These are phyloP conservation scores for Gymnocephalus cernua DNA, from an alignment of 2,113 vertebrate species.

Conservation along the genomic window DNA sequence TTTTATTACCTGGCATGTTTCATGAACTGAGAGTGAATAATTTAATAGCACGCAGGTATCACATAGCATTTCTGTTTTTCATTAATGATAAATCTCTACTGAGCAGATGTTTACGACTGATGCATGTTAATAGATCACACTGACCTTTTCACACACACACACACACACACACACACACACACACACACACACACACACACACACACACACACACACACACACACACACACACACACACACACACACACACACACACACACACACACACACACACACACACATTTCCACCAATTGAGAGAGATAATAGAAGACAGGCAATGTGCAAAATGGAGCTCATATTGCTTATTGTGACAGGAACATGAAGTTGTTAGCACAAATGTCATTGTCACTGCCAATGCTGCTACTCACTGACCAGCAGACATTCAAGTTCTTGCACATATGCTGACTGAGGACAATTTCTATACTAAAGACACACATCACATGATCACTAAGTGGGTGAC, in stretches of 20 bases:
- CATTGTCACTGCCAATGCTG: neutral
- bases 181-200: neutral
- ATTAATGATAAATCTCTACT: slow-evolving; percentile 42
- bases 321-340: neutral
- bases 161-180: neutral
- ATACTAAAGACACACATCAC: neutral
- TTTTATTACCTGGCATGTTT: slow-evolving; percentile 7
- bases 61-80: slow-evolving; percentile 38
- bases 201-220: no score
- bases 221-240: neutral
- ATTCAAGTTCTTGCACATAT: neutral
- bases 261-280: no score
- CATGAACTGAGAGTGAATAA: slow-evolving; percentile 49
- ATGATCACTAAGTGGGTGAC: neutral
- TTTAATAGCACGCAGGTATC: slow-evolving; percentile 43
- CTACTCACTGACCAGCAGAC: neutral
- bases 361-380: neutral
- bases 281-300: neutral
- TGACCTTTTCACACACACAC: slow-evolving; percentile 26
- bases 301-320: neutral
- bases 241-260: no score
- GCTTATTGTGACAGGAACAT: neutral
- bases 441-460: neutral
- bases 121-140: slow-evolving; percentile 46
- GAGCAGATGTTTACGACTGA: slow-evolving; percentile 52